Conservation (phyloP, 2,113 vertebrate species). For the Sinosuthora webbiana region DNA sequence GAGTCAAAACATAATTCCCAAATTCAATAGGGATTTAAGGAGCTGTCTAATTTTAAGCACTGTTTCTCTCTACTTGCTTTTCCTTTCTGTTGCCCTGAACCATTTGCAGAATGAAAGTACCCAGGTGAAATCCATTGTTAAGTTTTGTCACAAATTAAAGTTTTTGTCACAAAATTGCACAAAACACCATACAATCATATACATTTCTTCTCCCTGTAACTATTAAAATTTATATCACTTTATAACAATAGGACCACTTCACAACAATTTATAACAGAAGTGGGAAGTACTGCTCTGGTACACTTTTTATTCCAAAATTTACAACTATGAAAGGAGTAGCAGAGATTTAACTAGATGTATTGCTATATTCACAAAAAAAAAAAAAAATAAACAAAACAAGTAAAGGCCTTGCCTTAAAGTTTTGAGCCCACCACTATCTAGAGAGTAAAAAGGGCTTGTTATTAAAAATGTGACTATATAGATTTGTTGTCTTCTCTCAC, state of each 20-base stretch:
- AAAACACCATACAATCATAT: neutral
- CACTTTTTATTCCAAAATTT: neutral
- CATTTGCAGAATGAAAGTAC: neutral
- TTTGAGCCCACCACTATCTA: neutral
- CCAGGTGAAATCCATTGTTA: neutral
- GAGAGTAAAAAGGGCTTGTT: neutral
- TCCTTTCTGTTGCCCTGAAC: neutral
- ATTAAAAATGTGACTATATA: neutral
- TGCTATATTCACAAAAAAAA: neutral
- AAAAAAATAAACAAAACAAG: neutral
- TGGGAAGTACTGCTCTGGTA: neutral
- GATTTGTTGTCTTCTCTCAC: neutral
- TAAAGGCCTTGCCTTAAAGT: neutral
- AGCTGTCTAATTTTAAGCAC: neutral
- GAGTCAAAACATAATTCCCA: neutral
- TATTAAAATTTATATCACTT: neutral
- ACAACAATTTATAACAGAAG: neutral
- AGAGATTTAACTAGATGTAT: neutral
- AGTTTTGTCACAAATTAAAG: neutral
- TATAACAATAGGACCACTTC: neutral
- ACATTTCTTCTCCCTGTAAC: neutral
- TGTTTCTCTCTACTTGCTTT: neutral
- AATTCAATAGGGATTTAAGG: neutral
- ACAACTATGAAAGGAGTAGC: neutral
- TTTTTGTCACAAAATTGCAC: neutral